Evolutionary conservation across 1,140 invertebrate genomes (phyloP).

Genomic region (Eriocheir sinensis): DNA sequence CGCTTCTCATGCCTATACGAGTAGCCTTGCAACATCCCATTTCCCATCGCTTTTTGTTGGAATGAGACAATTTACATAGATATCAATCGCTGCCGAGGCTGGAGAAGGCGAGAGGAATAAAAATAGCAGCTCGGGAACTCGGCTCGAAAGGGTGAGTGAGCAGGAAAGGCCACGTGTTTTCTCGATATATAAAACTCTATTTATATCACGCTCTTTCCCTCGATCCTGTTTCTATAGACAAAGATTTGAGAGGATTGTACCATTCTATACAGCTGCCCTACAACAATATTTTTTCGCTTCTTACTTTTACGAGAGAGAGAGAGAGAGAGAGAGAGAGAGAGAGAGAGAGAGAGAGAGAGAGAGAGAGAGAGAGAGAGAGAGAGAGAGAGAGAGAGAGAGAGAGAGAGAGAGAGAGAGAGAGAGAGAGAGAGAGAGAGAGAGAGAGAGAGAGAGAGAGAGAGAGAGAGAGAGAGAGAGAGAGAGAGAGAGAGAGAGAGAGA

Average conservation of each 20-base stretch:
- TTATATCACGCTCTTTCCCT: too few species aligned
- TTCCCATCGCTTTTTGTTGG: too few species aligned
- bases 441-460: background rate
- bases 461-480: background rate
- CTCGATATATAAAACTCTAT: too few species aligned
- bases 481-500: background rate
- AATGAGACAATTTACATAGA: too few species aligned
- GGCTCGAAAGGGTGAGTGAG: background rate
- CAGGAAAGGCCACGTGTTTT: background rate
- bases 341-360: constrained; percentile 22
- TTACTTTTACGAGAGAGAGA: background rate
- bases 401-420: constrained; percentile 33
- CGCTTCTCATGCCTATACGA: too few species aligned
- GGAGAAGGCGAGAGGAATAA: too few species aligned
- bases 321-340: constrained; percentile 17
- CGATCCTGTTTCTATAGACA: too few species aligned
- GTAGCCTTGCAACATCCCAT: too few species aligned
- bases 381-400: background rate
- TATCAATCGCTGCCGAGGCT: too few species aligned
- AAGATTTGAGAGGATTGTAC: too few species aligned
- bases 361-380: constrained; percentile 8
- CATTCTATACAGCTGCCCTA: background rate
- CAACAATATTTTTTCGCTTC: background rate
- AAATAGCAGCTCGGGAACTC: background rate
- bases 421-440: constrained; percentile 15